Evolutionary conservation across 2,888 invertebrate genomes (phyloP).

Genomic region (Trachelus troglodyta): DNA sequence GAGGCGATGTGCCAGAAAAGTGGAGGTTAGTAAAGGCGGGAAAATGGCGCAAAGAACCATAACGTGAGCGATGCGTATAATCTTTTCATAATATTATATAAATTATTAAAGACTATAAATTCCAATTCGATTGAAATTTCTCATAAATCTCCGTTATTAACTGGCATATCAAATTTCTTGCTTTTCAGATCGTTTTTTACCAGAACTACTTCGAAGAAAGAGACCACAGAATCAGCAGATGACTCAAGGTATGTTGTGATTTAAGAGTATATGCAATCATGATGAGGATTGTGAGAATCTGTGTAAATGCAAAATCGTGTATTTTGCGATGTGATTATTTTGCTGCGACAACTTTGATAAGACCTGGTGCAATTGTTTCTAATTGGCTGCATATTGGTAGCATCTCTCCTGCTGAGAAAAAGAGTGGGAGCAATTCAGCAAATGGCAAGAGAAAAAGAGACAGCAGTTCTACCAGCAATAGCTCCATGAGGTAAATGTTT

Average conservation of each 20-base stretch:
- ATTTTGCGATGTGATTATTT: constrained; percentile 18
- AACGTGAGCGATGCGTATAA: constrained; percentile 53
- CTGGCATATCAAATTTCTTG: constrained; percentile 17
- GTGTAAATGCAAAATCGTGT: constrained; percentile 14
- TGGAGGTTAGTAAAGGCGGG: constrained; percentile 32
- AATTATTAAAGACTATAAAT: background rate
- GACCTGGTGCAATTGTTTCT: constrained; percentile 29
- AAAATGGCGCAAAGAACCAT: constrained; percentile 56
- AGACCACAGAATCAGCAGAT: constrained; percentile 26
- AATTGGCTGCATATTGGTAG: constrained; percentile 41
- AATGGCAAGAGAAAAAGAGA: constrained; percentile 48
- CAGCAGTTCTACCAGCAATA: constrained; percentile 25
- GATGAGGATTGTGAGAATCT: constrained; percentile 30
- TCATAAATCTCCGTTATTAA: background rate
- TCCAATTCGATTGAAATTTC: background rate
- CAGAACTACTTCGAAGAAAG: constrained; percentile 46
- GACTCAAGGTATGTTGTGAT: constrained; percentile 46
- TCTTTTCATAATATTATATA: constrained; percentile 10
- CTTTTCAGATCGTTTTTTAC: constrained; percentile 65
- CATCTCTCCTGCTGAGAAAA: constrained; percentile 30
- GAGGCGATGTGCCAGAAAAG: background rate
- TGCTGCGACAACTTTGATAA: constrained; percentile 14
- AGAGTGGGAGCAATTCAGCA: constrained; percentile 18
- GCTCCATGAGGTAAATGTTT: constrained; percentile 34
- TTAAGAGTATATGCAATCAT: constrained; percentile 28